Conservation (phyloP, 2,113 vertebrate genomes). For the Dipodomys stephensi region DNA sequence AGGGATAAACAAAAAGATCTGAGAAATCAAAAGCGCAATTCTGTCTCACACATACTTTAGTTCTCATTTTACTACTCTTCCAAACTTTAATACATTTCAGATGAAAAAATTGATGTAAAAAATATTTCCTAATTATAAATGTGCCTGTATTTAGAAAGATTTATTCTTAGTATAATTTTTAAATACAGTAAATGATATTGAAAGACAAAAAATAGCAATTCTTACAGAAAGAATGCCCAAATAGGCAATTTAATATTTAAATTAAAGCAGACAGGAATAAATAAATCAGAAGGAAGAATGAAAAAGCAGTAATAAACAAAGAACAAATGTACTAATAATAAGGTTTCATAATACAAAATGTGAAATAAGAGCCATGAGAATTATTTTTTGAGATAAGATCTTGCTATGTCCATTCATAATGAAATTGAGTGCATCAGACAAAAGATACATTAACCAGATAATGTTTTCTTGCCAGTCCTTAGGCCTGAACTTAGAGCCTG, state of each 20-base stretch:
- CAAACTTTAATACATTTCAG: not conserved
- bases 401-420: not conserved
- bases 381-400: too few relatives aligned
- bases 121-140: not conserved
- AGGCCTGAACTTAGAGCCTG: too few relatives aligned
- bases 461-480: not conserved
- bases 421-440: not conserved
- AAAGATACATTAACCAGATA: not conserved
- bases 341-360: not conserved
- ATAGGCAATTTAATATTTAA: not conserved
- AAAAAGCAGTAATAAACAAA: not conserved
- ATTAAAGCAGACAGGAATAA: constrained; percentile 13
- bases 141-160: not conserved
- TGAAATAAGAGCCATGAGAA: not conserved
- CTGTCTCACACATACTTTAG: not conserved
- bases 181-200: not conserved
- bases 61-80: not conserved
- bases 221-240: not conserved
- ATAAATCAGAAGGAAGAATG: not conserved
- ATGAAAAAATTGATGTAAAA: constrained; percentile 8
- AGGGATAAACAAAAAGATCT: not conserved
- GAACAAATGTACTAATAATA: not conserved
- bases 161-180: not conserved
- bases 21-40: not conserved
- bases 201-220: not conserved